Conservation (phyloP, 2,113 vertebrate genomes). For the Calidris pygmaea region DNA sequence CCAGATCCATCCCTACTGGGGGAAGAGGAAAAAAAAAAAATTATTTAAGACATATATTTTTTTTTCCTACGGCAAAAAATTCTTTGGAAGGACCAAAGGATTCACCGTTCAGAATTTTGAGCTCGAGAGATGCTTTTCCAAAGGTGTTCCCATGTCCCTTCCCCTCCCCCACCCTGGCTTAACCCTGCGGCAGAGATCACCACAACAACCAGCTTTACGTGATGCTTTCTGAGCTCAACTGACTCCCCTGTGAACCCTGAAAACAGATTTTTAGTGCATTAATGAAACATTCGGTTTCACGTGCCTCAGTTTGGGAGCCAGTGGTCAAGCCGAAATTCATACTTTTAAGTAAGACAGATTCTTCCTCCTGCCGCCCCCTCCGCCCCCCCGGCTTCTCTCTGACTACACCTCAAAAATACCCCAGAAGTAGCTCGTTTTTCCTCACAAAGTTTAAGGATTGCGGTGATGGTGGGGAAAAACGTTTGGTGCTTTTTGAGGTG, state of each 20-base stretch:
- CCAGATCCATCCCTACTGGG: neutral
- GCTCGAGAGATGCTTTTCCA: neutral
- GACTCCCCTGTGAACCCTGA: neutral
- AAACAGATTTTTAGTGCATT: neutral
- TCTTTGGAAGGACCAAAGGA: neutral
- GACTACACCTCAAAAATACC: neutral
- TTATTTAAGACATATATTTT: neutral
- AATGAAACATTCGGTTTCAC: neutral
- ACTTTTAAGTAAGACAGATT: neutral
- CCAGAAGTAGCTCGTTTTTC: neutral
- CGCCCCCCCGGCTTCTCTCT: neutral
- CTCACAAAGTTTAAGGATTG: neutral
- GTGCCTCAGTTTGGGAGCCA: neutral
- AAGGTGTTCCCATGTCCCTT: neutral
- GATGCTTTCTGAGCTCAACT: neutral
- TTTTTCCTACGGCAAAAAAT: neutral
- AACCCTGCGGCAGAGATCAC: neutral
- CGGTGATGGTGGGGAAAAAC: neutral
- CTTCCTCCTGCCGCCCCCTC: neutral
- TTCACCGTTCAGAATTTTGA: neutral
- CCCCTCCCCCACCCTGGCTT: neutral
- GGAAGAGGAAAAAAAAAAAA: neutral
- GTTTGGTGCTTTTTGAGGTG: neutral
- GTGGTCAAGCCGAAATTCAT: neutral
- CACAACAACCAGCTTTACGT: neutral